phyloP scores from a whole-genome alignment of 2,888 invertebrate species.

The Archaeoteleia sp. region DNA sequence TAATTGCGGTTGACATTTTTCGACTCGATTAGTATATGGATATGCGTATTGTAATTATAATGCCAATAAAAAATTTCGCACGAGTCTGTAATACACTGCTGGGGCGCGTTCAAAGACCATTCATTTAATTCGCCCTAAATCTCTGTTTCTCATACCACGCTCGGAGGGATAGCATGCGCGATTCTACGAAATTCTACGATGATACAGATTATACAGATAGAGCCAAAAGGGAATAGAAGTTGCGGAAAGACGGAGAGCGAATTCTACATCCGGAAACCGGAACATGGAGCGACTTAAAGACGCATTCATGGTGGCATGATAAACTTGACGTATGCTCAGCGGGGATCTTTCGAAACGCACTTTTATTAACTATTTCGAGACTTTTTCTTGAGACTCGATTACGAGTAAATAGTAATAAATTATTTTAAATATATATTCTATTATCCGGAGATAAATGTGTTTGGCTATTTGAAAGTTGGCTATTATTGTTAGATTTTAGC shows the following conservation, averaged over 20 bases:
- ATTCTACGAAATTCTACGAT: conserved; percentile 23
- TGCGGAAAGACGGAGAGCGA: conserved; percentile 53
- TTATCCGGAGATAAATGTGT: too few species aligned
- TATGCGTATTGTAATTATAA: too few species aligned
- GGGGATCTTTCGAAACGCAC: neutral
- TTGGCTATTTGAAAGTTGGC: too few species aligned
- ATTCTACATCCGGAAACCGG: conserved; percentile 68
- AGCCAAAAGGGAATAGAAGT: conserved; percentile 38
- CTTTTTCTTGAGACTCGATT: neutral
- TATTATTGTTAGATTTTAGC: too few species aligned
- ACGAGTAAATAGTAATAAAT: neutral
- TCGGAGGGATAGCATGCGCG: too few species aligned
- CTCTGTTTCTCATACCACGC: conserved; percentile 56
- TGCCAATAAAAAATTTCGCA: conserved; percentile 11
- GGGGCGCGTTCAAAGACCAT: conserved; percentile 56
- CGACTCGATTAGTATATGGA: too few species aligned
- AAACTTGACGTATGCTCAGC: conserved; percentile 7
- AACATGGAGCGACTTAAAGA: conserved; percentile 70
- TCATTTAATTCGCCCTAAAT: conserved; percentile 68
- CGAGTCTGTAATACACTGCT: conserved; percentile 25
- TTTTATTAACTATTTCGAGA: conserved; percentile 1
- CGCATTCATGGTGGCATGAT: conserved; percentile 52
- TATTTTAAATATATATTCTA: neutral
- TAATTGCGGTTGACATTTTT: too few species aligned
- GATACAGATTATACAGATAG: conserved; percentile 47